A percentile compares a stretch with the other conserved stretches of the same genome.
Conservation (phyloP, 2,797 vertebrate species). For the Pangasius djambal region DNA sequence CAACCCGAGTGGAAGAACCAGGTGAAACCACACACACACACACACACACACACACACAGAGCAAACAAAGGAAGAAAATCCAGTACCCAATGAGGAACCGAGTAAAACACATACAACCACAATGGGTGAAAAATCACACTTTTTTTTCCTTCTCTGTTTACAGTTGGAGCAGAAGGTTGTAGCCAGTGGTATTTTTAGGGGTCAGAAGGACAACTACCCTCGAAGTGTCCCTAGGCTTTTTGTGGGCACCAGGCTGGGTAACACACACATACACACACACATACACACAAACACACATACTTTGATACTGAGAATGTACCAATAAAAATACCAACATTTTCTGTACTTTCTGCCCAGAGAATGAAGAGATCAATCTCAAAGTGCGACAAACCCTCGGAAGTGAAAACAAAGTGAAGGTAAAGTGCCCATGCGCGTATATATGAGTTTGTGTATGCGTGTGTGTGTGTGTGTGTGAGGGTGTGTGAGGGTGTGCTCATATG, state of each 20-base stretch:
- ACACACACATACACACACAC: constrained; percentile 20
- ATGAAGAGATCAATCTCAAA: constrained; percentile 90
- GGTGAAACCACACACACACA: constrained; percentile 68
- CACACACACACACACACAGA: neutral
- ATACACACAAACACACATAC: neutral
- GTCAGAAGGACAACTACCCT: constrained; percentile 93
- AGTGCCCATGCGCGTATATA: constrained; percentile 15
- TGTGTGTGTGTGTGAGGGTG: neutral
- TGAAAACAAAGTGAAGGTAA: constrained; percentile 90
- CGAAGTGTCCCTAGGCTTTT: constrained; percentile 93
- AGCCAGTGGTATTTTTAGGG: constrained; percentile 94
- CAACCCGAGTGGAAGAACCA: constrained; percentile 96
- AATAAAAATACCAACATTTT: neutral
- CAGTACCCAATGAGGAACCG: constrained; percentile 6
- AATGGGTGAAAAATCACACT: neutral
- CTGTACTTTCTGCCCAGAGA: constrained; percentile 72
- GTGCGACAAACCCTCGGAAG: constrained; percentile 87
- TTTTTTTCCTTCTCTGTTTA: neutral
- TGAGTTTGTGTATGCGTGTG: neutral
- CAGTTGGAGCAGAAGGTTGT: constrained; percentile 94
- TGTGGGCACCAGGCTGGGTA: constrained; percentile 91
- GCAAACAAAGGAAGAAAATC: neutral
- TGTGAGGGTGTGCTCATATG: neutral
- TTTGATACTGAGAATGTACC: neutral
- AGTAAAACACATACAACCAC: constrained; percentile 23